Conservation (phyloP, 2,888 invertebrate genomes). For the Xanthia icteritia region DNA sequence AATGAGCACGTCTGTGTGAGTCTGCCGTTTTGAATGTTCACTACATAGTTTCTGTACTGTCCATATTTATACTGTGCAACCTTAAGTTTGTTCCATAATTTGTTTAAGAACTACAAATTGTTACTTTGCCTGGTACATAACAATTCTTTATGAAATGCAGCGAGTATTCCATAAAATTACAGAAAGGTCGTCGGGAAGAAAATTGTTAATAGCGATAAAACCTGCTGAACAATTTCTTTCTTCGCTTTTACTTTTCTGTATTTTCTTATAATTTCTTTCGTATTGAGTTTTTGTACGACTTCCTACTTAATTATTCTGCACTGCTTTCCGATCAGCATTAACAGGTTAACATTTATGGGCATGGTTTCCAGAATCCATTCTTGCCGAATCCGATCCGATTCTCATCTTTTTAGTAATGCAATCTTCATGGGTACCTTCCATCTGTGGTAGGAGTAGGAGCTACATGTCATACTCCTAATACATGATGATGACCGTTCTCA, state of each 20-base stretch:
- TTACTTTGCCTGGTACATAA: constrained; percentile 30
- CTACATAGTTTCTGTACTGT: too few relatives aligned
- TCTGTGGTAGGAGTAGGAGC: too few relatives aligned
- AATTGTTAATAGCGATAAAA: constrained; percentile 42
- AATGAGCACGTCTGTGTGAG: too few relatives aligned
- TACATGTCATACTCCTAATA: background rate
- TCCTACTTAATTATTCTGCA: background rate
- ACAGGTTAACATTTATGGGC: background rate
- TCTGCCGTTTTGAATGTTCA: too few relatives aligned
- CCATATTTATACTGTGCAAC: background rate
- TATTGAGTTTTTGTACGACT: too few relatives aligned
- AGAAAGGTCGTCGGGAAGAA: constrained; percentile 38
- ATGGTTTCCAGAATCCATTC: background rate
- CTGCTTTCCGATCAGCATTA: background rate
- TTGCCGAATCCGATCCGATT: background rate
- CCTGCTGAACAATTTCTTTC: constrained; percentile 24
- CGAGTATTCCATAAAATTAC: constrained; percentile 24
- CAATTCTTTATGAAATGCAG: constrained; percentile 43
- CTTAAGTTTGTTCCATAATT: constrained; percentile 16
- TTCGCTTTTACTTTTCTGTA: background rate
- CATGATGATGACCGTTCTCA: background rate
- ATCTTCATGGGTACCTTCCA: background rate
- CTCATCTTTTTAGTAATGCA: background rate
- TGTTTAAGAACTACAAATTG: constrained; percentile 35
- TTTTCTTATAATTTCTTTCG: constrained; percentile 29